A percentile compares a stretch with the other conserved stretches of the same genome.
These are phyloP conservation scores for Sinelater perroti DNA, from an alignment of 2,888 invertebrate species.

Conservation along the genomic window DNA sequence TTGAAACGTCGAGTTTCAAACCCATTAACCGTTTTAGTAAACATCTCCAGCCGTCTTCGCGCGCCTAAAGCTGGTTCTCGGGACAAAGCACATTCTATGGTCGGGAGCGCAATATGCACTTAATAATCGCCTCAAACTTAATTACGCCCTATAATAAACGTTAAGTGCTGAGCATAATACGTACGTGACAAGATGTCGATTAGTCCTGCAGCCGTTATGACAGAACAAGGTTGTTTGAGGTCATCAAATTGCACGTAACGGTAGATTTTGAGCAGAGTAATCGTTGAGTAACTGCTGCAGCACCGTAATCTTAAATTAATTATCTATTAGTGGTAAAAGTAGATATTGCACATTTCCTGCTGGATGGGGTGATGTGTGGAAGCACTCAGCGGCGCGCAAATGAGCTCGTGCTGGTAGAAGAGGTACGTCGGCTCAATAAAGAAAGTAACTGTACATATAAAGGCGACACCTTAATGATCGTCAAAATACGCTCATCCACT, in stretches of 20 bases:
- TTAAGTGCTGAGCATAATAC: slow-evolving; percentile 37
- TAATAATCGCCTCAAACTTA: slow-evolving; percentile 27
- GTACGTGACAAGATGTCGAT: slow-evolving; percentile 41
- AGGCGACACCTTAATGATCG: too few species aligned
- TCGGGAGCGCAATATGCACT: slow-evolving; percentile 14
- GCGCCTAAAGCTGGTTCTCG: too few species aligned
- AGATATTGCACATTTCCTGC: slow-evolving; percentile 24
- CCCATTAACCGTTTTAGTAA: background rate
- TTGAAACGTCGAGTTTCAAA: too few species aligned
- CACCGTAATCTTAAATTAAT: slow-evolving; percentile 39
- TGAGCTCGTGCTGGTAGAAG: too few species aligned
- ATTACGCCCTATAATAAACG: slow-evolving; percentile 28
- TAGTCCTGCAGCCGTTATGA: slow-evolving; percentile 35
- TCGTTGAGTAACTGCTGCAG: slow-evolving; percentile 30
- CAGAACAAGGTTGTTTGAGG: slow-evolving; percentile 38
- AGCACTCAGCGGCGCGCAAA: too few species aligned
- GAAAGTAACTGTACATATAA: too few species aligned
- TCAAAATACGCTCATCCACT: too few species aligned
- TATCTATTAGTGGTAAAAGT: slow-evolving; percentile 33
- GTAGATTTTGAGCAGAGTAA: slow-evolving; percentile 42
- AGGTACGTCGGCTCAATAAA: too few species aligned
- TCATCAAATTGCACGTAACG: slow-evolving; percentile 46
- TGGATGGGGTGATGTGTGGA: slow-evolving; percentile 12
- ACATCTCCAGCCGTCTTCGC: background rate
- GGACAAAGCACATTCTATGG: slow-evolving; percentile 6